phyloP scores from a whole-genome alignment of 2,113 vertebrate species.

The Melanostigma gelatinosum region DNA sequence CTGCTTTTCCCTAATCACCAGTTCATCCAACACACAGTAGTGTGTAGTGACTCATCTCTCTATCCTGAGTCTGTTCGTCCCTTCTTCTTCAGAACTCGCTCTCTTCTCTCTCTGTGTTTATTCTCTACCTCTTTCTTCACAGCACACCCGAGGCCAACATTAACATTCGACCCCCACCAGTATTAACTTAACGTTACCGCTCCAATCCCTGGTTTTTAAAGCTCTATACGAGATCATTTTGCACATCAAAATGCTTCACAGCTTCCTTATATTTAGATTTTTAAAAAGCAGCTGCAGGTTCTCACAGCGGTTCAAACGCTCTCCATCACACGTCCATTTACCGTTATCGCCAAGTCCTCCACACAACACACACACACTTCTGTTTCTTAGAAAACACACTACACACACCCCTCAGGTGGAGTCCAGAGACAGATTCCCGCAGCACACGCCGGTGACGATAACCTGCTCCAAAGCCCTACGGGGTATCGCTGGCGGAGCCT shows the following conservation, averaged over 20 bases:
- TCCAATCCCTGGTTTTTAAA: background rate
- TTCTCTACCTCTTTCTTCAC: background rate
- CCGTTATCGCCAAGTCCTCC: background rate
- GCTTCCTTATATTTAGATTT: background rate
- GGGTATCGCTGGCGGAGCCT: constrained; percentile 38
- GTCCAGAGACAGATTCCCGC: constrained; percentile 44
- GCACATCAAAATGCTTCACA: background rate
- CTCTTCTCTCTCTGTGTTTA: constrained; percentile 10
- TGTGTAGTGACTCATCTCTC: constrained; percentile 6
- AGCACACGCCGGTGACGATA: constrained; percentile 17
- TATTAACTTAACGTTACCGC: background rate
- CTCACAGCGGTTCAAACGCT: background rate
- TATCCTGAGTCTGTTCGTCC: background rate
- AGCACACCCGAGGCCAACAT: constrained; percentile 27
- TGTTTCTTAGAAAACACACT: background rate
- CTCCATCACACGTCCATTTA: background rate
- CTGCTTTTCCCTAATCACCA: background rate
- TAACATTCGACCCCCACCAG: constrained; percentile 45
- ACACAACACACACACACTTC: background rate
- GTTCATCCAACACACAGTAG: background rate
- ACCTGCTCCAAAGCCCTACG: constrained; percentile 50
- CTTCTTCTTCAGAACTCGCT: background rate
- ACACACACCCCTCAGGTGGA: constrained; percentile 41
- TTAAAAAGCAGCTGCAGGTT: background rate
- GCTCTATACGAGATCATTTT: background rate